A percentile compares a stretch with the other conserved stretches of the same genome.
Evolutionary conservation across 2,888 invertebrate genomes (phyloP).

Genomic region (Phengaris alcon): DNA sequence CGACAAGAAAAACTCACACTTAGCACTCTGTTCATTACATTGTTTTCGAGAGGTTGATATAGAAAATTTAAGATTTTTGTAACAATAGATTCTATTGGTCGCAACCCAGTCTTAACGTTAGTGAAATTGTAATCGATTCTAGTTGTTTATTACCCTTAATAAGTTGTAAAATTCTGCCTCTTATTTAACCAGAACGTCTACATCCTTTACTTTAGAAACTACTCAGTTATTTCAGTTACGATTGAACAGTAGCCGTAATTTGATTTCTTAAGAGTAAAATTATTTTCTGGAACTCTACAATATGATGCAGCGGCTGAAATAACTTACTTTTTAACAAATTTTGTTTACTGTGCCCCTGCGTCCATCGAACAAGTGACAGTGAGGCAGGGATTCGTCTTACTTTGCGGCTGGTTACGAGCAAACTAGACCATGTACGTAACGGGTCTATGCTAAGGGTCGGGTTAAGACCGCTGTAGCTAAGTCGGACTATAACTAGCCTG

Average conservation of each 20-base stretch:
- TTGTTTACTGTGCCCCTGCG: neutral
- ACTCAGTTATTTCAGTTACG: neutral
- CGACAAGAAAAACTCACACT: too few relatives aligned
- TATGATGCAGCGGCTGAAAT: neutral
- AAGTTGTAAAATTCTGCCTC: neutral
- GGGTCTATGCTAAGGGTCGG: too few relatives aligned
- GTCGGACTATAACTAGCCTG: too few relatives aligned
- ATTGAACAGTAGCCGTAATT: neutral
- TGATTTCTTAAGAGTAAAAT: neutral
- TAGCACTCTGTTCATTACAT: neutral
- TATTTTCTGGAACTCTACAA: too few relatives aligned
- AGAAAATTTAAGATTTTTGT: neutral
- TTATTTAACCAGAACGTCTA: neutral
- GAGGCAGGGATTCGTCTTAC: too few relatives aligned
- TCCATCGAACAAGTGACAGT: too few relatives aligned
- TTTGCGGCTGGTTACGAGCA: too few relatives aligned
- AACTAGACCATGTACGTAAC: too few relatives aligned
- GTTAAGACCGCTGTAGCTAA: too few relatives aligned
- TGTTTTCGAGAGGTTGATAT: neutral
- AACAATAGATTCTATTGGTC: neutral
- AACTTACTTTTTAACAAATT: neutral
- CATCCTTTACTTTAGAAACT: neutral
- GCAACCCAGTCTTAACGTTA: neutral
- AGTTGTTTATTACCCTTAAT: too few relatives aligned
- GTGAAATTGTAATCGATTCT: neutral